phyloP scores from a whole-genome alignment of 2,797 vertebrate genomes.

The Oreochromis grahami region DNA sequence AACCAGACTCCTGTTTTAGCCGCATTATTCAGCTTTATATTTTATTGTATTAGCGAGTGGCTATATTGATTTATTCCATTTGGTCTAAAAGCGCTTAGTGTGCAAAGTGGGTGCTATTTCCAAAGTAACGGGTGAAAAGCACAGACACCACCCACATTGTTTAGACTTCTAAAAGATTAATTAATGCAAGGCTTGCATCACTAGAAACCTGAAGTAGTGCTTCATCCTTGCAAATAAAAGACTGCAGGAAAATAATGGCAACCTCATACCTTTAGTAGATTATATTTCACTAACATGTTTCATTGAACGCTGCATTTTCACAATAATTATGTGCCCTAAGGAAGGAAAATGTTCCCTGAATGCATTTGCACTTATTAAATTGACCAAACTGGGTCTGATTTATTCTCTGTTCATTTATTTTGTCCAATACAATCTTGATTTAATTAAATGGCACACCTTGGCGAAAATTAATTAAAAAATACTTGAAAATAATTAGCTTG shows the following conservation, averaged over 20 bases:
- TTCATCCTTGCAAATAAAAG: not conserved
- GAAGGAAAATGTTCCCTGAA: not conserved
- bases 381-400: not conserved
- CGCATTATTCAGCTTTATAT: not conserved
- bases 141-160: not conserved
- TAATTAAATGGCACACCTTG: slow-evolving; percentile 14
- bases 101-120: not conserved
- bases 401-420: slow-evolving; percentile 26
- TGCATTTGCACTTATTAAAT: slow-evolving; percentile 29
- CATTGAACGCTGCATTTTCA: not conserved
- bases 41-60: not conserved
- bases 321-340: not conserved
- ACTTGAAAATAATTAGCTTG: not conserved
- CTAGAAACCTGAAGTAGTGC: not conserved
- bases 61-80: not conserved
- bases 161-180: not conserved
- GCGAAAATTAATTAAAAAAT: not conserved
- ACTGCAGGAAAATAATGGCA: not conserved
- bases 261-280: not conserved
- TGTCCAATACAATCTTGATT: slow-evolving; percentile 1
- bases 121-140: not conserved
- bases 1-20: not conserved
- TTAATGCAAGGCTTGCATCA: not conserved
- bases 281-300: not conserved
- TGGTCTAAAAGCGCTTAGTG: not conserved